Base-by-base conservation (phyloP, 2,888 invertebrate genomes). In the Ormyrus thymus region DNA sequence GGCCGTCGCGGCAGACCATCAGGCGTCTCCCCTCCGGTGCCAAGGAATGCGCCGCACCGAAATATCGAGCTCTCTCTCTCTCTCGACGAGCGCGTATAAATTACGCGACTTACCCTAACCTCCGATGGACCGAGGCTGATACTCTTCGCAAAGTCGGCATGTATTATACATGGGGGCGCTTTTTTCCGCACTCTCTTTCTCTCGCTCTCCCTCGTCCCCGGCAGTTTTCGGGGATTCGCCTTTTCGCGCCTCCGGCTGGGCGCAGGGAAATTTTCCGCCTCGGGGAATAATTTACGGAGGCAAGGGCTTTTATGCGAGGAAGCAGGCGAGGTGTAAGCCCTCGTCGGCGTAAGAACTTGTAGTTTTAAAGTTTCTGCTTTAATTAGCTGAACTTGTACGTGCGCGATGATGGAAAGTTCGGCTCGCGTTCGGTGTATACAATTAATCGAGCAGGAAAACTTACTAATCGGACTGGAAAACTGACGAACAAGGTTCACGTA, bases 1-100 rank as follows among this genome's bases (percentile, higher is more conserved):
- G 70, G 58, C 64, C 51, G 66, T 71, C 65, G 81, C 81, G 81
- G 71, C 66, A 80, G 80, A 80, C 80, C 71, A 71, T 76, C 80
- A 58, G 80, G 80, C 77, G 80, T 59, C 79, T 64, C 56, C 76
- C 71, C 50, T 58, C 71, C 51, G 70, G 53, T 64, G 76, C 76
- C 76, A 53, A 76, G 79, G 79, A 76, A 79, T 79, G 79, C 73
- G 80, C 61, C 72, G 73, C 73, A 72, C 77, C 73, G 80, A 77
- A 80, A 80, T 80, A 77, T 77, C 77, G 65, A 61, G 10, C 46
- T 64, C 50, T 29, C 59, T 9, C 62, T 55, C 56, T 56, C 29
- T 51, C 50, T 45, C 68, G 51, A 9, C 55, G 61, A 7, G 58
- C 61, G 73, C 56, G 65, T 74, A 74, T 74, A 74, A 74, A 78